Conservation (phyloP, 2,888 invertebrate species). For the Eupithecia insigniata region DNA sequence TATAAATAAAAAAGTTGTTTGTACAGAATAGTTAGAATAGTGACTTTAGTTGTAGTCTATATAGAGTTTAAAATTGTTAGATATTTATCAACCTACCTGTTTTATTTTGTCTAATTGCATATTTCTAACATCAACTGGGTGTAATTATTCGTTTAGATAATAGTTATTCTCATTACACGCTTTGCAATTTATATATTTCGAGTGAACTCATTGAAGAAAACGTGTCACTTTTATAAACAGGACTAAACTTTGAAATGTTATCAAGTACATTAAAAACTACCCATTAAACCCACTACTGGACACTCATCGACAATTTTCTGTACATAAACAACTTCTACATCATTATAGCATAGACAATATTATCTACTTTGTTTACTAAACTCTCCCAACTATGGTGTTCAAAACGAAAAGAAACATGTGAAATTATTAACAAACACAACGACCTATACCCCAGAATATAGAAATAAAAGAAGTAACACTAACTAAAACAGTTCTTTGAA, state of each 20-base stretch:
- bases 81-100: constrained; percentile 17
- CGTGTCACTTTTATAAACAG: neutral
- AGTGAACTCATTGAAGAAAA: constrained; percentile 7
- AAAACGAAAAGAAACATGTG: neutral
- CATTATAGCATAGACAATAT: neutral
- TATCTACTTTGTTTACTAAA: neutral
- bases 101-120: constrained; percentile 22
- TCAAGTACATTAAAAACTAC: neutral
- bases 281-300: neutral
- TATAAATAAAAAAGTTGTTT: constrained; percentile 15
- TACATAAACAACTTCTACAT: neutral
- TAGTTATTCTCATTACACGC: constrained; percentile 29
- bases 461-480: neutral
- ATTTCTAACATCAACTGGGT: constrained; percentile 24
- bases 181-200: constrained; percentile 25
- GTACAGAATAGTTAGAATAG: constrained; percentile 33
- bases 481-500: constrained; percentile 8
- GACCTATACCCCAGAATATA: neutral
- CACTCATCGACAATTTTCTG: neutral
- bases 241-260: too few species aligned
- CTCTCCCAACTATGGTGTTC: neutral
- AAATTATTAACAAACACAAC: neutral
- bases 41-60: constrained; percentile 32
- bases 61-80: constrained; percentile 25
- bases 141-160: constrained; percentile 33